Percentiles rank a stretch among this genome's conserved stretches.
Evolutionary conservation across 2,888 invertebrate genomes (phyloP).

Genomic region (Rhingia rostrata): DNA sequence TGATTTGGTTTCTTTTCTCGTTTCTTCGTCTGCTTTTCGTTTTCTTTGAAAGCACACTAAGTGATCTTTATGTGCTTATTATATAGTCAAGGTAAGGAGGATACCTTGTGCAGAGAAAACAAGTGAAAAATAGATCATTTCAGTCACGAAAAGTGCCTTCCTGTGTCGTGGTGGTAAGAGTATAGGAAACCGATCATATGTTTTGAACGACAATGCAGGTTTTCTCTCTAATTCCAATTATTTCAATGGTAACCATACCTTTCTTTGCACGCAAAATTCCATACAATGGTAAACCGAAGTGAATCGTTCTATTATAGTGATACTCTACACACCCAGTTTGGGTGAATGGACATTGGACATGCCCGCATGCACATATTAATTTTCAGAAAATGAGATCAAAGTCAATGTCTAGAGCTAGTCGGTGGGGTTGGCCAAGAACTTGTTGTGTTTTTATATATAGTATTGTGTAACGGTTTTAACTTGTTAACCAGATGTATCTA

Average conservation of each 20-base stretch:
- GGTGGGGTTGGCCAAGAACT: conserved; percentile 31
- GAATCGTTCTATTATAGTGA: conserved; percentile 22
- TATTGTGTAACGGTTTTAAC: conserved; percentile 71
- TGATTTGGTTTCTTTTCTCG: conserved; percentile 45
- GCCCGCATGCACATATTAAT: conserved; percentile 18
- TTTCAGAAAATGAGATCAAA: conserved; percentile 68
- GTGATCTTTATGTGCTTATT: conserved; percentile 32
- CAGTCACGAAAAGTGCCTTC: conserved; percentile 35
- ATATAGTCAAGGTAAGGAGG: conserved; percentile 48
- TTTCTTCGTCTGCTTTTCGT: conserved; percentile 48
- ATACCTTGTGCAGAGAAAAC: conserved; percentile 37
- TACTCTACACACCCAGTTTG: conserved; percentile 8
- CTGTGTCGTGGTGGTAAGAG: conserved; percentile 29
- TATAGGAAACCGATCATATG: conserved; percentile 39
- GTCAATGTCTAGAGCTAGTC: conserved; percentile 57
- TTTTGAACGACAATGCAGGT: conserved; percentile 8
- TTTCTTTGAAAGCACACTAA: conserved; percentile 45
- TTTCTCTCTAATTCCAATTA: conserved; percentile 48
- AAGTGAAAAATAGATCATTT: conserved; percentile 58
- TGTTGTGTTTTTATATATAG: conserved; percentile 17
- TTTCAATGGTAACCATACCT: conserved; percentile 49
- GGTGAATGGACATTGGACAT: conserved; percentile 6
- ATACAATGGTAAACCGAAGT: conserved; percentile 10
- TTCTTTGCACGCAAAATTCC: conserved; percentile 37
- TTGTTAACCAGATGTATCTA: conserved; percentile 66